These are phyloP conservation scores for Stegastes partitus DNA, from an alignment of 2,113 vertebrate genomes.

Conservation along the genomic window DNA sequence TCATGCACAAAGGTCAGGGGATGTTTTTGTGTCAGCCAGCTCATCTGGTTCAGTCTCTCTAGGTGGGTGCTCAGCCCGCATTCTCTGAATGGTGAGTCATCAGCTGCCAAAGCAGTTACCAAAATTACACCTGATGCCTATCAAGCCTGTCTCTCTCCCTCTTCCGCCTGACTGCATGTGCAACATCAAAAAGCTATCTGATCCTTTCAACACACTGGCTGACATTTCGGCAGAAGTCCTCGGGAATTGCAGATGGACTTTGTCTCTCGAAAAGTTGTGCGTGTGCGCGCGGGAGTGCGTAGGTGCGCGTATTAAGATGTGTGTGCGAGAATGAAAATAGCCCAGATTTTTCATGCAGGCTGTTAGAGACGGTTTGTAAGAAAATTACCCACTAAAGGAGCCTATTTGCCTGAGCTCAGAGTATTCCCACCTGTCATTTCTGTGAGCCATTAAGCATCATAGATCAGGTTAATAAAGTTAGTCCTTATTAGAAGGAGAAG, in stretches of 20 bases:
- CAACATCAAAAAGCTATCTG: slow-evolving; percentile 81
- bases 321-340: neutral
- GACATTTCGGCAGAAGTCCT: slow-evolving; percentile 78
- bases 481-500: slow-evolving; percentile 17
- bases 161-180: slow-evolving; percentile 73
- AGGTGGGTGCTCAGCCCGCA: slow-evolving; percentile 34
- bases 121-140: slow-evolving; percentile 84
- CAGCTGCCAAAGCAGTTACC: slow-evolving; percentile 75
- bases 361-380: slow-evolving; percentile 13
- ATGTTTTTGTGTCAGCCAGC: slow-evolving; percentile 42
- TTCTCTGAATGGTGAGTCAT: slow-evolving; percentile 71
- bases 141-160: slow-evolving; percentile 73
- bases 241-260: slow-evolving; percentile 61
- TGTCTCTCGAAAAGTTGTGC: slow-evolving; percentile 28
- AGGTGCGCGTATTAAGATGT: neutral
- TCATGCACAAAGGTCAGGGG: slow-evolving; percentile 71
- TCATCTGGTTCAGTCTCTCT: slow-evolving; percentile 46
- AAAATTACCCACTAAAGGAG: slow-evolving; percentile 5
- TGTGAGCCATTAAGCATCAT: slow-evolving; percentile 26
- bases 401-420: neutral
- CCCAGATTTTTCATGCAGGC: neutral
- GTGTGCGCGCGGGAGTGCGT: neutral
- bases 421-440: neutral
- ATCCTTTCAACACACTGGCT: slow-evolving; percentile 75
- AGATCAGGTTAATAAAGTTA: slow-evolving; percentile 45